Evolutionary conservation across 2,113 vertebrate genomes (phyloP).

Genomic region (Erpornis zantholeuca): DNA sequence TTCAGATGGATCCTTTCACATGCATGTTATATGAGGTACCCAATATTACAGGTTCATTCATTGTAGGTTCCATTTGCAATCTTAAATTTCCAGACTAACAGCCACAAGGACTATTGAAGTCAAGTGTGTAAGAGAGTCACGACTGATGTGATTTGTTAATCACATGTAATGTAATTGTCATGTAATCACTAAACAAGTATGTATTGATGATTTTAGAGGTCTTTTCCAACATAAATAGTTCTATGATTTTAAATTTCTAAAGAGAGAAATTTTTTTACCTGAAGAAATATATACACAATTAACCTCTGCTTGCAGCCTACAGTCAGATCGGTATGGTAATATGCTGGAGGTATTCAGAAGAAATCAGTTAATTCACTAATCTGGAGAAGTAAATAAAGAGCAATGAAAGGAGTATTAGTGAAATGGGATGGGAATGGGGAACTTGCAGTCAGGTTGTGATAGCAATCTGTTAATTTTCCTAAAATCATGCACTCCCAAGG

Average conservation of each 20-base stretch:
- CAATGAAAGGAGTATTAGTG: neutral
- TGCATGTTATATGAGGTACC: neutral
- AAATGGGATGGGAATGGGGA: neutral
- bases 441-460: neutral
- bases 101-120: neutral
- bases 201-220: neutral
- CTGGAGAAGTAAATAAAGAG: neutral
- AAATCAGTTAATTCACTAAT: neutral
- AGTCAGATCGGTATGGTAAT: neutral
- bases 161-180: neutral
- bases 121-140: neutral
- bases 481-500: neutral
- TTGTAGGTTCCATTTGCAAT: neutral
- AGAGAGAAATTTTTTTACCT: neutral
- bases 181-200: neutral
- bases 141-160: neutral
- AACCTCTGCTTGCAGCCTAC: neutral
- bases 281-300: neutral
- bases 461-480: neutral
- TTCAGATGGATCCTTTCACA: neutral
- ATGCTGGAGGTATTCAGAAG: neutral
- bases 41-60: neutral
- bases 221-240: neutral
- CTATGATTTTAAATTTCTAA: neutral
- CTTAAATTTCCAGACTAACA: neutral